Evolutionary conservation across 2,113 vertebrate genomes (phyloP).

Genomic region (Serinus canaria): DNA sequence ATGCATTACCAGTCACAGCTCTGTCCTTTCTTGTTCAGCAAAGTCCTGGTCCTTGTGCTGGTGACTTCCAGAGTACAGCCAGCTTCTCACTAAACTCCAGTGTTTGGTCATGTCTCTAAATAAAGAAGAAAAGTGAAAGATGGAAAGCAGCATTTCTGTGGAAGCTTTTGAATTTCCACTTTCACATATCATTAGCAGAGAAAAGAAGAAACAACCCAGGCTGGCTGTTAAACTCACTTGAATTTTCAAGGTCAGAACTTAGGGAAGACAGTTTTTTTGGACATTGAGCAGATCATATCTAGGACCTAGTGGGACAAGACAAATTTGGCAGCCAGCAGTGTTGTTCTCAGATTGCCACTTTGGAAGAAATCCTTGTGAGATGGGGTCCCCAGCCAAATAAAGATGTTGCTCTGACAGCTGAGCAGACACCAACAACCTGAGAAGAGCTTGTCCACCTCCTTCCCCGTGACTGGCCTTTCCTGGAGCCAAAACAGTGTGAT

Average conservation of each 20-base stretch:
- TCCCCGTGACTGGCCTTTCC: neutral
- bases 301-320: accelerated
- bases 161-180: neutral
- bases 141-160: neutral
- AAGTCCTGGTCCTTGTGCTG: neutral
- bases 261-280: neutral
- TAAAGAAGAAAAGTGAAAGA: neutral
- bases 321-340: neutral
- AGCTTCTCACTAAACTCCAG: neutral
- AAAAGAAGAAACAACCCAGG: neutral
- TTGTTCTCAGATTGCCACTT: neutral
- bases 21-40: neutral
- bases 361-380: neutral
- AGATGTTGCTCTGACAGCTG: neutral
- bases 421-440: neutral
- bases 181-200: neutral
- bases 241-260: neutral
- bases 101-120: neutral
- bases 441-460: neutral
- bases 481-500: neutral
- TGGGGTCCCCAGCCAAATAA: neutral
- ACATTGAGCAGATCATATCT: accelerated
- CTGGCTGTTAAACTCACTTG: neutral
- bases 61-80: neutral
- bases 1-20: neutral